These are phyloP conservation scores for Conus ventricosus DNA, from an alignment of 1,140 invertebrate genomes.

Conservation along the genomic window DNA sequence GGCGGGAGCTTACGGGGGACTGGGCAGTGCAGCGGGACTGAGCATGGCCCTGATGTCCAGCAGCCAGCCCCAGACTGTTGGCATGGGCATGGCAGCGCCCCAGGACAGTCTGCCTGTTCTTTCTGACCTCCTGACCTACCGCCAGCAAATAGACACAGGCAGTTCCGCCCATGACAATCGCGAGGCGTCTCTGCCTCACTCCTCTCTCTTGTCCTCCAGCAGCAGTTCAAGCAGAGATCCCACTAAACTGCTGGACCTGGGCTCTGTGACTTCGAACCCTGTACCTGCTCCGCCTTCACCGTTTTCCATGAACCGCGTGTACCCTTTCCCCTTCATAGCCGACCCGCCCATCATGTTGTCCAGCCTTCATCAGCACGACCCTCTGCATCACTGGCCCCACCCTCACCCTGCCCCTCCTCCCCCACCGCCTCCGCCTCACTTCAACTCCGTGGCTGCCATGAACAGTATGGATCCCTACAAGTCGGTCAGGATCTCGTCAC, in stretches of 20 bases:
- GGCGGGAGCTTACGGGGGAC: constrained; percentile 27
- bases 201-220: not conserved
- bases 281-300: not conserved
- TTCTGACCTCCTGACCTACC: constrained; percentile 43
- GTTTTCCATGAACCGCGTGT: constrained; percentile 52
- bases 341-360: constrained; percentile 63
- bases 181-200: constrained; percentile 8
- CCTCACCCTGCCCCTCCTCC: constrained; percentile 12
- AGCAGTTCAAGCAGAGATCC: constrained; percentile 12
- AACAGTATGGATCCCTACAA: constrained; percentile 48
- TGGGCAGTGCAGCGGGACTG: not conserved
- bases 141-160: constrained; percentile 15
- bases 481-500: constrained; percentile 57
- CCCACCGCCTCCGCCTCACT: not conserved
- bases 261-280: not conserved
- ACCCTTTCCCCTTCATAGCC: constrained; percentile 63
- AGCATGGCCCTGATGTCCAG: not conserved
- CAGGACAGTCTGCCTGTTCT: constrained; percentile 50
- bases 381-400: constrained; percentile 43
- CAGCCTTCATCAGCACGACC: constrained; percentile 58
- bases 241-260: constrained; percentile 5
- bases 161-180: not conserved
- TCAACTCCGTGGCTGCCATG: constrained; percentile 10
- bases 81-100: not conserved
- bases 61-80: not conserved